phyloP scores from a whole-genome alignment of 2,113 vertebrate species.

The Sapajus apella region DNA sequence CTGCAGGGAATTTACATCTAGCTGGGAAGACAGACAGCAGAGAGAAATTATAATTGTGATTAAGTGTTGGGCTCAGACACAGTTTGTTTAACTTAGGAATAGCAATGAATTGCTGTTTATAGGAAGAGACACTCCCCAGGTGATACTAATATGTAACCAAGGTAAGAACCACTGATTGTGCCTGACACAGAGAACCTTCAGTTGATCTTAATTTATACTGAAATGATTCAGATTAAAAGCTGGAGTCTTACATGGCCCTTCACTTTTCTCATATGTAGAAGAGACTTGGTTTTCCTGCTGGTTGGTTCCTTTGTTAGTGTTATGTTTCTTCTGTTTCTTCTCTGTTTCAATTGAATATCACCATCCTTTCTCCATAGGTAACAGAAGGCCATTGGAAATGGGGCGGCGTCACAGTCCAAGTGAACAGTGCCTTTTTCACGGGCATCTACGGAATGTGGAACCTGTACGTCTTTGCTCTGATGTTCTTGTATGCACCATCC shows the following conservation, averaged over 20 bases:
- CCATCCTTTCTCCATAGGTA: conserved; percentile 84
- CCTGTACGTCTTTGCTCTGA: conserved; percentile 97
- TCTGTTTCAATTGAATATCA: not conserved
- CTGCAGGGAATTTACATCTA: not conserved
- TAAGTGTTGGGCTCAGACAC: not conserved
- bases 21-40: not conserved
- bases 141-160: not conserved
- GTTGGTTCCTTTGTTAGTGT: not conserved
- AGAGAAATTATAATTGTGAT: not conserved
- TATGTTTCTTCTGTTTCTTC: not conserved
- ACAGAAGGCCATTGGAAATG: conserved; percentile 98
- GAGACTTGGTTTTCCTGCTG: not conserved
- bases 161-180: not conserved
- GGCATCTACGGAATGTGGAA: conserved; percentile 99
- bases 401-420: conserved; percentile 92
- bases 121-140: not conserved
- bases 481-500: conserved; percentile 98
- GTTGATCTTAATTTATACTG: not conserved
- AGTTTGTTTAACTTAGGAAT: not conserved
- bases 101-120: not conserved
- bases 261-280: not conserved
- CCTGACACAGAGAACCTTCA: not conserved
- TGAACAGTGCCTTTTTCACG: conserved; percentile 98
- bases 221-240: not conserved
- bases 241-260: not conserved